A percentile compares a stretch with the other conserved stretches of the same genome.
These are phyloP conservation scores for Denticeps clupeoides DNA, from an alignment of 2,797 vertebrate species.

Conservation along the genomic window DNA sequence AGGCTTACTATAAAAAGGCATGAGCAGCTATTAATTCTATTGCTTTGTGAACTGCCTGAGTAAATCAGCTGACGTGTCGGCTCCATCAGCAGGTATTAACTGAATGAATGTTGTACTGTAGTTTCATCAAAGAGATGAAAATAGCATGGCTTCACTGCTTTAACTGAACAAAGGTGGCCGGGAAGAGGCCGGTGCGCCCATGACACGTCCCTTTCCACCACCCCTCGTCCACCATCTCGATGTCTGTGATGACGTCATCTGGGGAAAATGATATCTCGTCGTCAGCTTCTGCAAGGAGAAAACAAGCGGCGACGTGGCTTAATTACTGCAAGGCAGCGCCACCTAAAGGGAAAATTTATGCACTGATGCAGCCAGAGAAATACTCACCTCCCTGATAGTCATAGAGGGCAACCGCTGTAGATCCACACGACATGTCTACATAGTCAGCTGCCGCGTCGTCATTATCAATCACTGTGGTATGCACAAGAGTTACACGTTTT, in stretches of 20 bases:
- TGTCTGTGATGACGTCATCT: constrained; percentile 73
- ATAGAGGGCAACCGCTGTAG: constrained; percentile 71
- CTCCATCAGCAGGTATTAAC: too few relatives aligned
- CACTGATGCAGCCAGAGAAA: neutral
- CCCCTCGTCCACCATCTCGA: constrained; percentile 86
- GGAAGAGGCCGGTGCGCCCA: constrained; percentile 73
- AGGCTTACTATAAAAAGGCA: too few relatives aligned
- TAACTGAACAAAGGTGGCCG: constrained; percentile 76
- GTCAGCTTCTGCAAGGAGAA: constrained; percentile 64
- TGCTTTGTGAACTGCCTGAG: too few relatives aligned
- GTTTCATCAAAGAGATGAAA: too few relatives aligned
- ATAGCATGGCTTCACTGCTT: constrained; percentile 44
- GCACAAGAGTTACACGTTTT: too few relatives aligned
- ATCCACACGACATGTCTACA: constrained; percentile 51
- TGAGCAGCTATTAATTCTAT: too few relatives aligned
- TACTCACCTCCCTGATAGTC: constrained; percentile 86
- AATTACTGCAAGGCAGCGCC: neutral
- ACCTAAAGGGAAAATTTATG: neutral
- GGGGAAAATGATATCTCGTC: constrained; percentile 88
- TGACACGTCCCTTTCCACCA: constrained; percentile 83
- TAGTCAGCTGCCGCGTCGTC: too few relatives aligned
- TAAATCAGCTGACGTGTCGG: neutral
- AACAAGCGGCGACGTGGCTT: neutral
- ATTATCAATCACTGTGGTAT: constrained; percentile 25
- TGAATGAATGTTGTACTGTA: too few relatives aligned